Evolutionary conservation across 2,888 invertebrate genomes (phyloP).

Genomic region (Geotrupes spiniger): DNA sequence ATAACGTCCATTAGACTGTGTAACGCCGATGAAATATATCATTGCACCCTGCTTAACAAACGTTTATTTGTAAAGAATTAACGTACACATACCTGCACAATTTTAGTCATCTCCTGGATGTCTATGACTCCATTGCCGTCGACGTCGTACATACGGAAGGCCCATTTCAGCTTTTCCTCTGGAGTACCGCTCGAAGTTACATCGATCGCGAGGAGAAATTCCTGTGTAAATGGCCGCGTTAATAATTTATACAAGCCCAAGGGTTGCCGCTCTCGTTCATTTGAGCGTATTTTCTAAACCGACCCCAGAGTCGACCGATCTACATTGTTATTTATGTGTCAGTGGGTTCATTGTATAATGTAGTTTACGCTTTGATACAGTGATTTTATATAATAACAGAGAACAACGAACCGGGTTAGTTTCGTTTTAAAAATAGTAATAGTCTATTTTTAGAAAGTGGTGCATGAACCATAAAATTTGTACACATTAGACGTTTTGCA

Average conservation of each 20-base stretch:
- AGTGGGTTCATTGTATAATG: background rate
- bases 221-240: slow-evolving; percentile 56
- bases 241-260: slow-evolving; percentile 25
- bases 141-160: slow-evolving; percentile 98
- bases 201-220: slow-evolving; percentile 96
- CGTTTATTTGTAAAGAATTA: too few species aligned
- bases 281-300: too few species aligned
- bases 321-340: background rate
- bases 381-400: too few species aligned
- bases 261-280: slow-evolving; percentile 17
- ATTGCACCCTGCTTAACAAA: too few species aligned
- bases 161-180: slow-evolving; percentile 98
- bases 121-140: slow-evolving; percentile 98
- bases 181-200: slow-evolving; percentile 97
- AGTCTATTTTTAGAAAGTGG: too few species aligned
- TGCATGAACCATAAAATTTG: too few species aligned
- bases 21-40: too few species aligned
- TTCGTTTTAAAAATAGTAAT: too few species aligned
- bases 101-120: slow-evolving; percentile 98
- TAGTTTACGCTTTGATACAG: background rate
- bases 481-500: too few species aligned
- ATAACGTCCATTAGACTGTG: too few species aligned
- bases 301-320: background rate
- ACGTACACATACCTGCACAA: slow-evolving; percentile 85
- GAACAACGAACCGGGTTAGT: too few species aligned